Base-by-base conservation (phyloP, 2,888 invertebrate genomes). In the Ophonus ardosiacus region DNA sequence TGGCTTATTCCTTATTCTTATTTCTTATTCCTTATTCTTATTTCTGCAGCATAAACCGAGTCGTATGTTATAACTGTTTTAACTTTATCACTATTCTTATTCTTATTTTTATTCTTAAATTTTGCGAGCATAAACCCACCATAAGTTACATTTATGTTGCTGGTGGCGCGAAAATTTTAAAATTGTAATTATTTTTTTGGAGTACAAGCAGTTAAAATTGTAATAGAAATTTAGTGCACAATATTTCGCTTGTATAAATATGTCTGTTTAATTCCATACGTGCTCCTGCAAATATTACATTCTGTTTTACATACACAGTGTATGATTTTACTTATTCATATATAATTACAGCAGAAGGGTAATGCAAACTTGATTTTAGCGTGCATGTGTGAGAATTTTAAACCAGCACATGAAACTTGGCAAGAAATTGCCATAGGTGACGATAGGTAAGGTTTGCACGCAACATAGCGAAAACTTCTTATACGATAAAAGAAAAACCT, bases 351-450 rank as follows among this genome's bases (percentile, higher is more conserved):
- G 18, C 13, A 63, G 21, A 21, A 21, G 63, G 21, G 63, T 21
- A 63, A 21, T 63, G 24, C 24, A 21, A 63, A 63, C 63, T 63
- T 63, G 63, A 24, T 63, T 21, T 63, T 21, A 63, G 13, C 63
- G 21, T 63, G 63, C 13, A 63, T 63, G 63, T 63, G 63, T 24
- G 21, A 63, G 63, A 63, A 63, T 63, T 18, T 21, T 8, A 63
- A 63, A 63, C 24, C 63, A 63, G 63, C 63, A 63, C 18, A 59
- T 21, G 63, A 31, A 31, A 31, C 31, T 31, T 24, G 63, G 21
- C 18, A 63, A 18, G 59, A 59, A 59, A 59, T 51, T 51, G 13
- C 13, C 10, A 31, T 1, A 51, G 13, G 43, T 51, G 43, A 51
- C 43, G 43, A 51, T 51, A 51, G 43, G 43, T 51, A 51, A 8